Evolutionary conservation across 2,113 vertebrate genomes (phyloP), one percentile per base, ranked within the genome.

Genomic region (Gymnocephalus cernua): DNA sequence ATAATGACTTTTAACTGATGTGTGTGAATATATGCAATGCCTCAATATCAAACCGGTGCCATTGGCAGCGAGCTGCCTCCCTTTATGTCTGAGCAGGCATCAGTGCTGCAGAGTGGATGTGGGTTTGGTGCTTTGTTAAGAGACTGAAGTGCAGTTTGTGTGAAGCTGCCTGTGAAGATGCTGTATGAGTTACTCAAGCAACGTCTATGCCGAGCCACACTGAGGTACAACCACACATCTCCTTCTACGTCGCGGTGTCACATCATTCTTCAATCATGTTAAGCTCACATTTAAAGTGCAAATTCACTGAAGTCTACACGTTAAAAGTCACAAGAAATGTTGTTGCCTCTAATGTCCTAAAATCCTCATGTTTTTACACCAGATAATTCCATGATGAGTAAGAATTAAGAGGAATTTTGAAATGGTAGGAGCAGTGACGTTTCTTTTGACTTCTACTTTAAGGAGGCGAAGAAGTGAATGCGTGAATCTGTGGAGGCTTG

Each of bases 1-100:
- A 82, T 92, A 93, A 93, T 91, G 90, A 92, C 87, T 90, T 90
- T 88, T 87, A 91, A 89, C 86, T 90, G 88, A 89, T 89, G 86
- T 83, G 88, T 86, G 88, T 82, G 88, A 83, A 88, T 84, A 88
- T 83, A 80, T 77, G 84, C 82, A 79, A 86, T 57, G 80, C 48
- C 77, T 88, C 61, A 2, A 68, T 75, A 90, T 86, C 85, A 89
- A 88, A 86, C 66, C 67, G 80, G 59, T 35, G 86, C 73, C 53
- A 35, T 4, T 71, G 86, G 86, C 77, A 54, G 70, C 15, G 54
- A 81, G 65, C 76, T 27, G 64, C 79, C n/a, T 76, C 82, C 82
- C 74, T 78, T 77, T 19, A 67, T 80, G 79, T 85, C 45, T 63
- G 77, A 78, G 82, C 50, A 4, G 35, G 75, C 67, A 18, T 69